Evolutionary conservation across 2,888 invertebrate genomes (phyloP), one percentile per base, ranked within the genome.

Genomic region (Embidobia sp.): DNA sequence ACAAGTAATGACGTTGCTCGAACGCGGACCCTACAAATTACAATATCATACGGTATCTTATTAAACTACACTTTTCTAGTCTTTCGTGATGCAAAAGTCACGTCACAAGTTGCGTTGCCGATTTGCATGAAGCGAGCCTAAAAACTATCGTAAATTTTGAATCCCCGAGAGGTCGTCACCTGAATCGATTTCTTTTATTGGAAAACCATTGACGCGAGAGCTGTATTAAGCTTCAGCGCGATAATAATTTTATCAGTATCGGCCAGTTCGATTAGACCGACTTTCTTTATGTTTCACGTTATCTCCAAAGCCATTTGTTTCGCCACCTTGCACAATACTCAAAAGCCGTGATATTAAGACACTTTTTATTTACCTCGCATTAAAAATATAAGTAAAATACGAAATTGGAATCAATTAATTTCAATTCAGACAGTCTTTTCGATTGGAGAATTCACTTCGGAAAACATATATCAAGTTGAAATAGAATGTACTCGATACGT

Each of bases 151-250:
- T 15, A 48, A 51, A 27, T 46, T 49, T 64, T 64, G n/a, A 29
- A n/a, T 11, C 15, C 19, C n/a, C 16, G 48, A 48, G 40, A 55
- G 64, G 59, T 66, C 59, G 27, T 51, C 53, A 42, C 40, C 75
- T 40, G 48, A 67, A 75, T 75, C 75, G 70, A 70, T 74, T 78
- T 66, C 63, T 74, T 70, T 74, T 74, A 78, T 78, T 78, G 70
- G 74, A 74, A 78, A 78, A 61, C 61, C 78, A 74, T 75, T 46
- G 61, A 75, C 55, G 63, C 46, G 37, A 6, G 42, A 46, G 53
- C 31, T 53, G 57, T 63, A 78, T 78, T 75, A 70, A 74, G 66
- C 66, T 51, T 51, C 19, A 10, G 33, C 33, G 55, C 40, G 74
- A 74, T 72, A 72, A 72, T 78, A 72, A 72, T 75, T 78, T 72